Evolutionary conservation across 2,888 invertebrate genomes (phyloP), one percentile per base, ranked within the genome.

Genomic region (Cheilosia grossa): DNA sequence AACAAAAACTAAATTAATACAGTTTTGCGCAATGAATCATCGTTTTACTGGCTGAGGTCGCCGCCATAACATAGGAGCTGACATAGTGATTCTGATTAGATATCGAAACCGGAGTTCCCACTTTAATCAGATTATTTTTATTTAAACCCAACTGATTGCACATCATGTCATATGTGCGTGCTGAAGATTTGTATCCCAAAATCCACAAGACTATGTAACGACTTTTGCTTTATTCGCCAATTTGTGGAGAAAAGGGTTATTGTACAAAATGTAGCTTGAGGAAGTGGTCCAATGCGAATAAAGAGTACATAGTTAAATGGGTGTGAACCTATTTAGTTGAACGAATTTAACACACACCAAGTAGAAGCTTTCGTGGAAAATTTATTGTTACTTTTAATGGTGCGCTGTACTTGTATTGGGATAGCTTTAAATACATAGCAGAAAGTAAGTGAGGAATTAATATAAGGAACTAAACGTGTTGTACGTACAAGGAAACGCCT

Each of bases 41-140:
- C 53, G 24, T 24, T 70, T 17, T 44, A 63, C 17, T n/a, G 53
- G 24, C 53, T 24, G 19, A 63, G 37, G 53, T 61, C 15, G 54
- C 30, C 24, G 44, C 51, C 24, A 69, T 15, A 53, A 33, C 56
- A 58, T 40, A 64, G 70, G 70, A 40, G 44, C 66, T 64, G 78
- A 70, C 70, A 70, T 47, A 61, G 49, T 37, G 78, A 77, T 78
- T 75, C 1, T 24, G 77, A 78, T 78, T 77, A 78, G 70, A 78
- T 70, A 78, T 53, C n/a, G 24, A n/a, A n/a, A 17, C 5, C 40
- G 2, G 56, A n/a, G 70, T 49, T 78, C 49, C 61, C 56, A 78
- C 78, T 70, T 78, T 70, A 21, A 30, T 42, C 10, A n/a, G 2
- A 47, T 33, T 30, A 0, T 30, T 30, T 7, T 30, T 30, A 9